Evolutionary conservation across 92 coral and sea anemone species (phyloP).

Genomic region (Epizoanthus rinbou): DNA sequence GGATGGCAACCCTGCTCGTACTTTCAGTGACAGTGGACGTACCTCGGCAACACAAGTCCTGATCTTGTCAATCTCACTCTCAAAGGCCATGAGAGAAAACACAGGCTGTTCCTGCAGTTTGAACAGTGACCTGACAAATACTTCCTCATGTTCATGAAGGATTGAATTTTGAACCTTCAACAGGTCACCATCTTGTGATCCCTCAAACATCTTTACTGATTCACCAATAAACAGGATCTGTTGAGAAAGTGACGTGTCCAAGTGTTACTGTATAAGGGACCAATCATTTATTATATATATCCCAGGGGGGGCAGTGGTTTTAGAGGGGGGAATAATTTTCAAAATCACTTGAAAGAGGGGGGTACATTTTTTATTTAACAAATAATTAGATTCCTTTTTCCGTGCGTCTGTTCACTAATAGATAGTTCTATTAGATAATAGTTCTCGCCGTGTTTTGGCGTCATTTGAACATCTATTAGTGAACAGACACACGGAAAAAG

Average conservation of each 20-base stretch:
- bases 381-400: too few species aligned
- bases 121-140: slow-evolving; percentile 76
- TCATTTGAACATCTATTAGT: too few species aligned
- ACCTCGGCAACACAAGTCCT: slow-evolving; percentile 95
- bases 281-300: too few species aligned
- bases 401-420: too few species aligned
- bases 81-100: slow-evolving; percentile 84
- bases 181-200: slow-evolving; percentile 65
- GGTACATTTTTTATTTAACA: too few species aligned
- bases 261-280: too few species aligned
- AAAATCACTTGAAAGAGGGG: too few species aligned
- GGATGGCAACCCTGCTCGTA: too few species aligned
- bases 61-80: slow-evolving; percentile 93
- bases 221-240: slow-evolving; percentile 96
- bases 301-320: background rate
- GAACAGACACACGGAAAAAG: too few species aligned
- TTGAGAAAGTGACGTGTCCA: background rate
- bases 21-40: background rate
- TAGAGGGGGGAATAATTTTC: too few species aligned
- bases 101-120: slow-evolving; percentile 71
- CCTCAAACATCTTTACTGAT: slow-evolving; percentile 92
- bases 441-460: too few species aligned
- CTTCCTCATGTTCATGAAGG: slow-evolving; percentile 83
- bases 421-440: too few species aligned
- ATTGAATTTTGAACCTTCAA: slow-evolving; percentile 61